Base-by-base conservation (phyloP, 2,888 invertebrate species). In the Drosophila seclusa region DNA sequence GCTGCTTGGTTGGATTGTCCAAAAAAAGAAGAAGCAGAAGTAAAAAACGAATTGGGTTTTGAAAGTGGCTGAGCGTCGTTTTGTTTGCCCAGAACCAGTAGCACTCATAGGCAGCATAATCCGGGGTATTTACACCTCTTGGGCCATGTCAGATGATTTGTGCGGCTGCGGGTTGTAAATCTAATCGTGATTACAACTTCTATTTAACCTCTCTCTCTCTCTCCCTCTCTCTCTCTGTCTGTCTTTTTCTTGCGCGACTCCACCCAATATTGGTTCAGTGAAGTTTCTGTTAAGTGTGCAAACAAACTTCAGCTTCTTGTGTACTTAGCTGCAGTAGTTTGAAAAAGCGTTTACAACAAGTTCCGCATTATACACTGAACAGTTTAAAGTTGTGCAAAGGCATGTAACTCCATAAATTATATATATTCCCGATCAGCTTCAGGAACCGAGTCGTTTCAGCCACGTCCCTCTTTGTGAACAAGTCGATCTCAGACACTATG, bases 121-220 rank as follows among this genome's bases (percentile, higher is more conserved):
- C 87, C 73, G 53, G 31, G 85, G 81, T 73, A 83, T 87, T 84
- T 87, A 84, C 84, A 84, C 84, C 84, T 84, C 69, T 59, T 63
- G 27, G 50, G 29, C 36, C 45, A 21, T 27, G 49, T 29, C 50
- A 38, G 45, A 59, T 61, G 64, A 78, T 58, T 68, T 59, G 62
- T 32, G 61, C 13, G 45, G 50, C 42, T 64, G 55, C 53, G 45
- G 27, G 24, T 34, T 63, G 36, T 68, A 76, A 68, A 76, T 60
- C 73, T 61, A 68, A 67, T 76, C 50, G 52, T 62, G 40, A 16
- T 59, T 52, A 50, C 31, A n/a, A 62, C 55, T 36, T 31, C 21
- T 50, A 57, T 63, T 60, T 60, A 40, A 59, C 42, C 59, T 3
- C 34, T 48, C 4, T 18, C 16, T 45, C 18, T 29, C 11, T 7